Evolutionary conservation across 2,888 invertebrate species (phyloP), one percentile per base, ranked within the genome.

Genomic region (Odontocolon sp.): DNA sequence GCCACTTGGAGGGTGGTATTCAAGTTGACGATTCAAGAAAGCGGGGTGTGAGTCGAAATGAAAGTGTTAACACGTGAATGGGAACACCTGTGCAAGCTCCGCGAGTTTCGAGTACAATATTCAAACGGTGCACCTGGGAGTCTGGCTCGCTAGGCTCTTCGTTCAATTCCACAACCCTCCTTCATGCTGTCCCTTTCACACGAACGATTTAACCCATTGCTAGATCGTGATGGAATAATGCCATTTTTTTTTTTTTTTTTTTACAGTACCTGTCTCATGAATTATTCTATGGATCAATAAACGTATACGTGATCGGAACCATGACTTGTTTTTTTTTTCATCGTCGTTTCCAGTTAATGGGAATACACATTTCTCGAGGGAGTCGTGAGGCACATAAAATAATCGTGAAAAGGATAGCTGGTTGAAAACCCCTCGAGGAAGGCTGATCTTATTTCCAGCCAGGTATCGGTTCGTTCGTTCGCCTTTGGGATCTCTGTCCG

Each of bases 11-110:
- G 66, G 50, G 64, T 74, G 64, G 71, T 59, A 70, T 74, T 71
- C 57, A 59, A 59, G 14, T 59, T 23, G 52, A 64, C 52, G 59
- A 54, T 67, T 67, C 50, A 28, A 40, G 42, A 50, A 69, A 56
- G 61, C 42, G 38, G 40, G 28, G 40, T 33, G 31, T 9, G 57
- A 57, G 68, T n/a, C 31, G 36, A 56, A 38, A 45, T 68, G 47
- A 72, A 61, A 45, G 66, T 76, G 71, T 66, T 72, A 76, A 76
- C 72, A 66, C 57, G 64, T 72, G 72, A 75, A 80, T 72, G 66
- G 72, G 59, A 31, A 59, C 66, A 63, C 64, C 73, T 57, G 78
- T 63, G 75, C 47, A 74, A 70, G 52, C 66, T 68, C 14, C 42
- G 16, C 42, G 28, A 38, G 42, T 67, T 69, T 47, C n/a, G 31